Conservation (phyloP, 2,888 invertebrate species). For the Glaucopsyche alexis region DNA sequence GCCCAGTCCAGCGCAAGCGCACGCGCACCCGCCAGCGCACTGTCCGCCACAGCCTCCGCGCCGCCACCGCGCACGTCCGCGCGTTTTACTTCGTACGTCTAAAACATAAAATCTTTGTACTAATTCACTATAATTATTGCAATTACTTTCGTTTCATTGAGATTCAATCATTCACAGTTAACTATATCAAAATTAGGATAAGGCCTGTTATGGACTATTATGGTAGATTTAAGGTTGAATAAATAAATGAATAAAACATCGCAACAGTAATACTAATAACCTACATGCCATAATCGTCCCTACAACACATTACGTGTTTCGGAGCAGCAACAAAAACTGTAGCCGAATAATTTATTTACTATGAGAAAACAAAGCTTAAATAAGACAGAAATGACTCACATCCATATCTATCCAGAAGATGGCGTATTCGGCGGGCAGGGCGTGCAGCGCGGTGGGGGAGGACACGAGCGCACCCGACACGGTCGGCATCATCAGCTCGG, state of each 20-base stretch:
- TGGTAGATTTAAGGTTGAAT: no score
- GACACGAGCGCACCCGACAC: constrained; percentile 86
- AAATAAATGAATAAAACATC: no score
- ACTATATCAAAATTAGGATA: no score
- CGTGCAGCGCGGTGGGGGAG: constrained; percentile 85
- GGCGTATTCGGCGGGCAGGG: constrained; percentile 81
- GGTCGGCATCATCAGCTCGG: constrained; percentile 89
- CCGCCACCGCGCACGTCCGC: constrained; percentile 82
- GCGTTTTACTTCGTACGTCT: constrained; percentile 85
- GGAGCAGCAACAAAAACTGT: no score
- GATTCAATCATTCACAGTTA: no score
- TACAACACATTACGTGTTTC: no score
- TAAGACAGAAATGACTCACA: constrained; percentile 48
- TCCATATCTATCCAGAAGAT: constrained; percentile 90
- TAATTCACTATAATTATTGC: no score
- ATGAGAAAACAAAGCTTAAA: not conserved
- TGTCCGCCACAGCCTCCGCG: constrained; percentile 80
- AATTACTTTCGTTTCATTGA: no score
- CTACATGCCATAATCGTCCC: no score
- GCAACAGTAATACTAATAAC: not conserved
- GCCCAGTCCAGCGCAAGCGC: constrained; percentile 93
- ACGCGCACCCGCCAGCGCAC: constrained; percentile 81
- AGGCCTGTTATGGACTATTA: no score
- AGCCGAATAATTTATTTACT: no score
- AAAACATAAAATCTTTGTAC: not conserved